phyloP scores from a whole-genome alignment of 2,888 invertebrate species.

The Pelosia muscerda region DNA sequence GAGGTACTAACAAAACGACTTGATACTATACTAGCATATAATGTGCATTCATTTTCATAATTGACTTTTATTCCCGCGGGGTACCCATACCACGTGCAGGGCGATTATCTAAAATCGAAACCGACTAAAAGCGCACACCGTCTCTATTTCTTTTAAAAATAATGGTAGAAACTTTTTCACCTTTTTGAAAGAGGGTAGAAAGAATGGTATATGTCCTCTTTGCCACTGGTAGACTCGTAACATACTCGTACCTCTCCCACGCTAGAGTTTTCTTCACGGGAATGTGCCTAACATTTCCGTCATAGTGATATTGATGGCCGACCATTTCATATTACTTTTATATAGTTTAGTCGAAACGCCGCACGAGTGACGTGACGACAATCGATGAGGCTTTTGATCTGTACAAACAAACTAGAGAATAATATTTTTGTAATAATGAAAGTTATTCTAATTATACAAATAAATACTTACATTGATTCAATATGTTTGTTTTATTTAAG shows the following conservation, averaged over 20 bases:
- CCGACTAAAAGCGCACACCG: too few species aligned
- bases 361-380: constrained; percentile 15
- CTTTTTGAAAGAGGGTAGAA: too few species aligned
- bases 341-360: not conserved
- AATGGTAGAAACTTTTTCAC: too few species aligned
- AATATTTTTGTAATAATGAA: constrained; percentile 69
- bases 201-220: not conserved
- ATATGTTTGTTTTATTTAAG: constrained; percentile 43
- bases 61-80: too few species aligned
- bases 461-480: constrained; percentile 54
- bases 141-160: not conserved
- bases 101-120: too few species aligned
- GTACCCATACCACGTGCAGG: too few species aligned
- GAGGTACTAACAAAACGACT: too few species aligned
- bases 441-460: constrained; percentile 53
- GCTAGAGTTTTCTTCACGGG: constrained; percentile 1
- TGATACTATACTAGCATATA: too few species aligned
- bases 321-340: not conserved
- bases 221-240: not conserved
- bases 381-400: constrained; percentile 55
- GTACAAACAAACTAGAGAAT: constrained; percentile 64
- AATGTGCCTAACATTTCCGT: not conserved
- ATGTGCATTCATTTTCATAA: too few species aligned
- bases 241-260: not conserved
- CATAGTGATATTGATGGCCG: constrained; percentile 2